Base-by-base conservation (phyloP, 1,140 invertebrate genomes). In the Halyomorpha halys region DNA sequence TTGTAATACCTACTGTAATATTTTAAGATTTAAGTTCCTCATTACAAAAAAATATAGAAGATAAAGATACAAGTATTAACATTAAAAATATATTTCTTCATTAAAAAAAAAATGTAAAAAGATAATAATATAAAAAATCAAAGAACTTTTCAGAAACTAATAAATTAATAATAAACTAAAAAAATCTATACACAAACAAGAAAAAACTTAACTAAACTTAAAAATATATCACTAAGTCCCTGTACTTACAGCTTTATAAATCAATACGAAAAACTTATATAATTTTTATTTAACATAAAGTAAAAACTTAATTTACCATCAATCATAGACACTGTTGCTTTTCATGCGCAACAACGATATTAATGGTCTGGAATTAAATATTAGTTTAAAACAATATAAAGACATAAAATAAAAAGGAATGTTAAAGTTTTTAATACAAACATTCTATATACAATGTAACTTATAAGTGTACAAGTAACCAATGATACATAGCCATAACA, bases 271-370 rank as follows among this genome's bases (percentile, higher is more conserved):
- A 56, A 18, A 56, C 14, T 25, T 11, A 27, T 25, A 11, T 9
- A 25, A 23, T 15, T 23, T 9, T 4, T 6, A 16, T 9, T 56
- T 18, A 25, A 23, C 14, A 56, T 4, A 56, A 23, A 56, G 6
- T 23, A 25, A 5, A 56, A 13, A 23, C 2, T 3, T 56, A 11
- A 56, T 56, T 23, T 56, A 23, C 59, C 59, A 60, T 60, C 59
- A 60, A 60, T 60, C 16, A 60, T 60, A 18, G 34, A 18, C 39
- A 44, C 59, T 60, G 59, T 60, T 60, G 59, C 59, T 60, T 60
- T 23, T 16, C 15, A 21, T 56, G 49, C 49, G 23, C 59, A 60
- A 60, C 59, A 60, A 30, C 15, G 59, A 60, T 60, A 60, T 60
- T 60, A 60, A 60, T 60, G 59, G 59, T n/a, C 59, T 60, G 59